phyloP scores from a whole-genome alignment of 2,797 vertebrate species.

The Heliangelus exortis region DNA sequence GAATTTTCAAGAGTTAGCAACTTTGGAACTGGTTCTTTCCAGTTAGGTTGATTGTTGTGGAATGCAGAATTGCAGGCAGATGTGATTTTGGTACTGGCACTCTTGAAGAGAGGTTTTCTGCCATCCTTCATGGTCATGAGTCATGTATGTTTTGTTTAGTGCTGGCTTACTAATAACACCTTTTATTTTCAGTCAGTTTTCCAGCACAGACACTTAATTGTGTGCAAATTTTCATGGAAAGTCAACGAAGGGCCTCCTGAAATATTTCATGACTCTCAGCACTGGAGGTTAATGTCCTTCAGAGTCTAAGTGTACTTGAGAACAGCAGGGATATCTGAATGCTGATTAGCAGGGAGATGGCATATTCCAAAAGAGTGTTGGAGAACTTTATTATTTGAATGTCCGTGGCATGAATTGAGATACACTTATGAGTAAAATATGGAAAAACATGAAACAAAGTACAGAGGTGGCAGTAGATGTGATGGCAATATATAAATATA shows the following conservation, averaged over 20 bases:
- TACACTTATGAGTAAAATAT: background rate
- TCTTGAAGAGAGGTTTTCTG: background rate
- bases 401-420: background rate
- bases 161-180: background rate
- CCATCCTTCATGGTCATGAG: background rate
- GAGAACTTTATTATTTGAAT: background rate
- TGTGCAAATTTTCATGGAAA: background rate
- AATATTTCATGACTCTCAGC: background rate
- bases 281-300: background rate
- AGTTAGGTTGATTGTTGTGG: background rate
- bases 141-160: background rate
- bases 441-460: background rate
- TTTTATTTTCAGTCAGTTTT: conserved; percentile 6
- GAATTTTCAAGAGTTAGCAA: background rate
- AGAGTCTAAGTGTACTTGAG: background rate
- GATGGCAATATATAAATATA: background rate
- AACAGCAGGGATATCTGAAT: background rate
- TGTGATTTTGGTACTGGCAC: fast-evolving
- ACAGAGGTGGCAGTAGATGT: background rate
- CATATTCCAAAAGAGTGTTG: background rate
- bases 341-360: fast-evolving
- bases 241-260: background rate
- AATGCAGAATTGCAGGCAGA: background rate
- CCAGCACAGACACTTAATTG: background rate
- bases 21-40: background rate